These are phyloP conservation scores for Ctenomys sociabilis DNA, from an alignment of 2,113 vertebrate genomes.

Conservation along the genomic window DNA sequence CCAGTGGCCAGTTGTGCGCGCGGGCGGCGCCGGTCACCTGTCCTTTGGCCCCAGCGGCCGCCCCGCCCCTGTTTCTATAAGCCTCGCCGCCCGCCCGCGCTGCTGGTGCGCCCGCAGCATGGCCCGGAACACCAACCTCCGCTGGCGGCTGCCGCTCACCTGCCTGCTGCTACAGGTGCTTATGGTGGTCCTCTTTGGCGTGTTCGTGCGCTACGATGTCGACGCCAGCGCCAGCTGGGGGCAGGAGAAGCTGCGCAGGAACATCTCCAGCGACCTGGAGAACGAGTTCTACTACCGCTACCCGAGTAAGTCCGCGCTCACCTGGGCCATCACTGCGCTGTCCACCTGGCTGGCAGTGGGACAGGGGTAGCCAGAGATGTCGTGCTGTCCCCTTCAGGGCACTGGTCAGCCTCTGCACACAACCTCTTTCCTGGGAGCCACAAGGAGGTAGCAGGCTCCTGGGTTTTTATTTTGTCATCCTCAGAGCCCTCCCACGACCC, in stretches of 20 bases:
- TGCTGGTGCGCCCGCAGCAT: constrained; percentile 68
- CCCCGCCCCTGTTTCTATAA: constrained; percentile 47
- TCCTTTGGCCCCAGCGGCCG: neutral
- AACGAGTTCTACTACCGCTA: constrained; percentile 99
- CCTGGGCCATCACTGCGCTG: neutral
- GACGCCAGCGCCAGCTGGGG: constrained; percentile 89
- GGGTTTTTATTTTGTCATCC: neutral
- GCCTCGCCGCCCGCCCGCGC: neutral
- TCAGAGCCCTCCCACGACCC: neutral
- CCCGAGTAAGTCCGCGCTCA: constrained; percentile 91
- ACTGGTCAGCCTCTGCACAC: neutral
- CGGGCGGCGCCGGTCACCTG: neutral
- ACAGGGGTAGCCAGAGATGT: neutral
- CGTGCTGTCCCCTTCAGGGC: neutral
- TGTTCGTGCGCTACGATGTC: constrained; percentile 91
- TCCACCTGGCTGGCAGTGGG: neutral
- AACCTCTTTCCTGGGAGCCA: neutral
- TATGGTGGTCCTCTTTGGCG: constrained; percentile 94
- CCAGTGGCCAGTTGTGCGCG: neutral
- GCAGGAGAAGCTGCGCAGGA: constrained; percentile 69
- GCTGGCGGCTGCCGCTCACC: constrained; percentile 89
- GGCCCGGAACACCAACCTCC: constrained; percentile 90
- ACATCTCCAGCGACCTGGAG: constrained; percentile 90
- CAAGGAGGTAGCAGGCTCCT: neutral
- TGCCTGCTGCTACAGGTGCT: constrained; percentile 93